These are phyloP conservation scores for Notothenia coriiceps DNA, from an alignment of 2,113 vertebrate genomes.

Conservation along the genomic window DNA sequence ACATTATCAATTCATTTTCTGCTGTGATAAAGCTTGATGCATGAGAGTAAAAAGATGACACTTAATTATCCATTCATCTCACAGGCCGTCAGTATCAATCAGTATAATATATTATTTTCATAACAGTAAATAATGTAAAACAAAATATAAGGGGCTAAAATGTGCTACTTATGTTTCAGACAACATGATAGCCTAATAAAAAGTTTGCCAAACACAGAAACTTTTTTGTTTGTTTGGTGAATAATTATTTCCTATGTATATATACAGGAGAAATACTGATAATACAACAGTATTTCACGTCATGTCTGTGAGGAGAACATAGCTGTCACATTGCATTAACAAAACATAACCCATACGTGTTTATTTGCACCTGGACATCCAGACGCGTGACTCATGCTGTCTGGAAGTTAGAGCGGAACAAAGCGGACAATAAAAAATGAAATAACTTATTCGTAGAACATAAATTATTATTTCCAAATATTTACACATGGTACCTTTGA, in stretches of 20 bases:
- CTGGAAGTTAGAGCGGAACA: constrained; percentile 50
- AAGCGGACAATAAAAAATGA: constrained; percentile 55
- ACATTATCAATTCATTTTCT: constrained; percentile 5
- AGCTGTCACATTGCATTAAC: constrained; percentile 30
- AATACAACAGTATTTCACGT: constrained; percentile 29
- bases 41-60: constrained; percentile 20
- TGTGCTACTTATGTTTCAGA: constrained; percentile 18
- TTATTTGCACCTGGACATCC: constrained; percentile 52
- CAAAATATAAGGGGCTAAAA: constrained; percentile 41
- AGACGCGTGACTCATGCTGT: constrained; percentile 55
- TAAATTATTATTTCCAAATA: constrained; percentile 74
- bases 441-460: constrained; percentile 73
- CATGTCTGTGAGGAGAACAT: constrained; percentile 30
- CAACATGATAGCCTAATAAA: constrained; percentile 13
- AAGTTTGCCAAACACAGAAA: constrained; percentile 2
- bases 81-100: constrained; percentile 15
- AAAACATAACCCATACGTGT: constrained; percentile 56
- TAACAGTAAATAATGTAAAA: constrained; percentile 47
- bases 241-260: constrained; percentile 40
- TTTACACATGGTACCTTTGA: constrained; percentile 71
- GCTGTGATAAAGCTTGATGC: constrained; percentile 11
- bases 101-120: constrained; percentile 70
- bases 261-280: constrained; percentile 33
- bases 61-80: constrained; percentile 17
- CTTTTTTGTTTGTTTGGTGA: constrained; percentile 4